phyloP scores from a whole-genome alignment of 2,797 vertebrate species.

The Enteromius argenteus region DNA sequence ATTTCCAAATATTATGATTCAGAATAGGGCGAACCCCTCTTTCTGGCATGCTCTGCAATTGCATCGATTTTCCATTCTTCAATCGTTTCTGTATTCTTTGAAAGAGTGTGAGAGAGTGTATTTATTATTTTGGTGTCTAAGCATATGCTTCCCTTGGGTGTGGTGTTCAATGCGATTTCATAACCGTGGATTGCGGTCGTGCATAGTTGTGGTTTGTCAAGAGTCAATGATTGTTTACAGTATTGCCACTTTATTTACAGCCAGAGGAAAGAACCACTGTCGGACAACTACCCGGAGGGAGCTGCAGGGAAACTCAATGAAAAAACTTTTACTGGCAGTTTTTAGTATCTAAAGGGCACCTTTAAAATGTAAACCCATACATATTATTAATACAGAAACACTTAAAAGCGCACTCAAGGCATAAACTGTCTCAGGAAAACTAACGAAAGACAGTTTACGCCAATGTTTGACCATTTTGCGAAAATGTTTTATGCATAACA shows the following conservation, averaged over 20 bases:
- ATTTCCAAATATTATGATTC: not conserved
- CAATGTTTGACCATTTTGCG: not conserved
- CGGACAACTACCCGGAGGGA: not conserved
- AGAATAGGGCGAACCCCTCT: not conserved
- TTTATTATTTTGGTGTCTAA: constrained; percentile 14
- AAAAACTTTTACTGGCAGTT: not conserved
- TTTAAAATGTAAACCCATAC: too few relatives aligned
- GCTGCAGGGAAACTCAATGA: not conserved
- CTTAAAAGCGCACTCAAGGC: too few relatives aligned
- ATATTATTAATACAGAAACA: not conserved
- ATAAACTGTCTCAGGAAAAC: not conserved
- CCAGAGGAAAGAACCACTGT: not conserved
- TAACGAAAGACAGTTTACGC: not conserved
- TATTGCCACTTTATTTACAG: not conserved
- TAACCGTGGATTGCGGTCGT: not conserved
- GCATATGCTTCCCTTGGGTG: constrained; percentile 3
- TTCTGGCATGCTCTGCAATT: not conserved
- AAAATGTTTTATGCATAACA: not conserved
- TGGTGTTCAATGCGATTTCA: not conserved
- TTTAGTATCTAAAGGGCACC: not conserved
- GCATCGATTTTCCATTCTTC: not conserved
- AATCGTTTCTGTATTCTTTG: not conserved
- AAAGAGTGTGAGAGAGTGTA: not conserved
- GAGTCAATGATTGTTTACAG: constrained; percentile 3
- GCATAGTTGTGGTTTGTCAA: constrained; percentile 1